Evolutionary conservation across 2,888 invertebrate species (phyloP).

Genomic region (Neoitamus cyanurus): DNA sequence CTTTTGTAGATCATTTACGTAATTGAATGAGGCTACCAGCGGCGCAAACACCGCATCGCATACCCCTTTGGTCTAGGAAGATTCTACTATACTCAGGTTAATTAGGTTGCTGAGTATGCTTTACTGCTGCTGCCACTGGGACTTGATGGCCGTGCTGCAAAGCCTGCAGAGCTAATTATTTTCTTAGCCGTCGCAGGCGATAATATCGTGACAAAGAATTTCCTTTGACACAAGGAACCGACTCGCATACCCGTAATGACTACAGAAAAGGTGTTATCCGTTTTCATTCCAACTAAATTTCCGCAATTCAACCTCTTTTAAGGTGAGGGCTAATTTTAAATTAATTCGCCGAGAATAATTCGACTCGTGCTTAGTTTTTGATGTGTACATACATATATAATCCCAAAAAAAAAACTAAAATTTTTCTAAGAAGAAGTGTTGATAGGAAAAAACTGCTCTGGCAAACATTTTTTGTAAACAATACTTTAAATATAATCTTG

Average conservation of each 20-base stretch:
- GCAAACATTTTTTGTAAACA: too few species aligned
- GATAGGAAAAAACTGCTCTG: too few species aligned
- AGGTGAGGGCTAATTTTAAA: neutral
- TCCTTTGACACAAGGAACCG: neutral
- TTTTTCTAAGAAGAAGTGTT: too few species aligned
- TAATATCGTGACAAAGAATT: constrained; percentile 10
- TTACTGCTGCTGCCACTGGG: neutral
- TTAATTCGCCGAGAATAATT: neutral
- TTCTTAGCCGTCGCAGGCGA: constrained; percentile 14
- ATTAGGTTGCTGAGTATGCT: constrained; percentile 15
- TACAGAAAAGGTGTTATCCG: neutral
- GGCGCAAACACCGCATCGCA: neutral
- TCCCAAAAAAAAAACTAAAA: too few species aligned
- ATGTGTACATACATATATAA: neutral
- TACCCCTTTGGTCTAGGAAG: neutral
- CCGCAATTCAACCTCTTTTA: neutral
- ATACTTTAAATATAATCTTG: too few species aligned
- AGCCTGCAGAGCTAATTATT: constrained; percentile 28
- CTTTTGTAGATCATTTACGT: constrained; percentile 30
- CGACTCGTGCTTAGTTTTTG: neutral
- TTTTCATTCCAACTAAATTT: neutral
- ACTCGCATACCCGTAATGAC: neutral
- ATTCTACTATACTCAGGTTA: neutral
- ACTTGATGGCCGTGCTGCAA: neutral
- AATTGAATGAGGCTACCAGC: constrained; percentile 6